A percentile compares a stretch with the other conserved stretches of the same genome.
Evolutionary conservation across 2,888 invertebrate species (phyloP).

Genomic region (Mesorhabditis belari): DNA sequence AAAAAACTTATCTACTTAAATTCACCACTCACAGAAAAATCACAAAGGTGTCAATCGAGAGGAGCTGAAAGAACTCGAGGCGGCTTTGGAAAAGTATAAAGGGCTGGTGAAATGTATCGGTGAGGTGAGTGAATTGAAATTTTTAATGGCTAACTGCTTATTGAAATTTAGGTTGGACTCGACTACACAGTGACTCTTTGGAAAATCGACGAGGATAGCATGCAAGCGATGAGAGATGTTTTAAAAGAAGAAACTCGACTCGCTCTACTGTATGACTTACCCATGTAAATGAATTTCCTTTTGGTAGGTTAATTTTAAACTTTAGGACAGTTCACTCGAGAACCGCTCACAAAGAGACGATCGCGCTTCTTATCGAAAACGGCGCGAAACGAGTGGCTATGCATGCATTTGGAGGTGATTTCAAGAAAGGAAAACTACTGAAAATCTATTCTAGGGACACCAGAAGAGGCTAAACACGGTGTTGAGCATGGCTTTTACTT

Average conservation of each 20-base stretch:
- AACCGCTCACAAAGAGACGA: conserved; percentile 55
- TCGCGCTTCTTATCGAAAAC: conserved; percentile 52
- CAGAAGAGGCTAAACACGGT: conserved; percentile 53
- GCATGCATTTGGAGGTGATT: conserved; percentile 56
- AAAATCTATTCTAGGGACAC: conserved; percentile 33
- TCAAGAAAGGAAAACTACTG: background rate
- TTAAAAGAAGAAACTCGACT: conserved; percentile 53
- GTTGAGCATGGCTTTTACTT: conserved; percentile 55
- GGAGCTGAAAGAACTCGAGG: conserved; percentile 52
- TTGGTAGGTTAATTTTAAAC: conserved; percentile 1
- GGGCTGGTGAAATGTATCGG: conserved; percentile 54
- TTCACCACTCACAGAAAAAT: conserved; percentile 54
- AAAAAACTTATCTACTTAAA: conserved; percentile 47
- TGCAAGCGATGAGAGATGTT: conserved; percentile 53
- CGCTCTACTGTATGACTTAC: conserved; percentile 30
- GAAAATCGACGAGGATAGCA: conserved; percentile 50
- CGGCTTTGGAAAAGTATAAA: conserved; percentile 48
- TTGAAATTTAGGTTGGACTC: conserved; percentile 53
- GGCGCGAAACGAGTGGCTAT: conserved; percentile 53
- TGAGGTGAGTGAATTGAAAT: conserved; percentile 47
- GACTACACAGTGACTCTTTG: conserved; percentile 55
- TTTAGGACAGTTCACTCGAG: conserved; percentile 57
- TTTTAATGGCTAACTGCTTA: background rate
- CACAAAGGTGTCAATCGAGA: conserved; percentile 25
- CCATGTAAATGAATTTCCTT: conserved; percentile 34